These are phyloP conservation scores for Bombyx huttoni DNA, from an alignment of 2,888 invertebrate species.

Conservation along the genomic window DNA sequence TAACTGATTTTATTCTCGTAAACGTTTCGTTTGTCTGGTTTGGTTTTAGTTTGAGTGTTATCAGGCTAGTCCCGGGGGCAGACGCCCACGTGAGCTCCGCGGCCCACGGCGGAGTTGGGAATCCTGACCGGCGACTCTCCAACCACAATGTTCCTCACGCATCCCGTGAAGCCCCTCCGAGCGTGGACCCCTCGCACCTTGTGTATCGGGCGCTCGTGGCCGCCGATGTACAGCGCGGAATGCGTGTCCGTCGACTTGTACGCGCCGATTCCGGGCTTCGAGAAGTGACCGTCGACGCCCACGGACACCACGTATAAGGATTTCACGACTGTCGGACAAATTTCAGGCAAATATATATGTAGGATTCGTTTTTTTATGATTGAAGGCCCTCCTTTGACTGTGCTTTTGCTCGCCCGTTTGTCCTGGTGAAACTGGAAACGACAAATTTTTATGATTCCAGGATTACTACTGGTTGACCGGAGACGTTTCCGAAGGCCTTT, in stretches of 20 bases:
- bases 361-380: too few species aligned
- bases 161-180: conserved; percentile 82
- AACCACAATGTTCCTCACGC: conserved; percentile 80
- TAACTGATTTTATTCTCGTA: too few species aligned
- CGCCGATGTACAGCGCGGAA: conserved; percentile 92
- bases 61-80: conserved; percentile 81
- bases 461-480: too few species aligned
- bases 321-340: conserved; percentile 77
- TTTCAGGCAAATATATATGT: too few species aligned
- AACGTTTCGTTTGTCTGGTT: too few species aligned
- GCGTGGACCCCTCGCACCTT: conserved; percentile 78
- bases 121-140: conserved; percentile 38
- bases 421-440: too few species aligned
- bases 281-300: conserved; percentile 85
- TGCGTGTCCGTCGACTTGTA: conserved; percentile 82
- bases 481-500: too few species aligned
- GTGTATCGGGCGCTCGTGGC: conserved; percentile 70
- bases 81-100: conserved; percentile 82
- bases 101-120: conserved; percentile 70
- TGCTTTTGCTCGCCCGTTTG: too few species aligned
- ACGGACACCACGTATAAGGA: conserved; percentile 92
- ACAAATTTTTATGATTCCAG: too few species aligned
- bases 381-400: too few species aligned
- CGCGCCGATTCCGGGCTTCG: conserved; percentile 80
- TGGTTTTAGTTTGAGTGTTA: too few species aligned